Evolutionary conservation across 2,113 vertebrate genomes (phyloP).

Genomic region (Varanus komodoensis): DNA sequence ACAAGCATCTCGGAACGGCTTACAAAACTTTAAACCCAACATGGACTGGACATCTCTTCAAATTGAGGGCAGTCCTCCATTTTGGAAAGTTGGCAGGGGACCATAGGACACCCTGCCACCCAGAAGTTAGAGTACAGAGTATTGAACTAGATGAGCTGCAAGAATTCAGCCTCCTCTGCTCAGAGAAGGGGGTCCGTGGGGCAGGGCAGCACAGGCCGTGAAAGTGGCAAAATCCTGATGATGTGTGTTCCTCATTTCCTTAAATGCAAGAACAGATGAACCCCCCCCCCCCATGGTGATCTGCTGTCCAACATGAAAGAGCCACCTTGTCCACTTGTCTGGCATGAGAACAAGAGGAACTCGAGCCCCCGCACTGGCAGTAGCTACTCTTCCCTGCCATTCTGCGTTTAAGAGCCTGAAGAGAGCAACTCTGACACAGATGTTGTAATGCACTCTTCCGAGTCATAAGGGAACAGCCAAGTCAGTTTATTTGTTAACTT

Average conservation of each 20-base stretch:
- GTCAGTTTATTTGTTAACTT: conserved; percentile 9
- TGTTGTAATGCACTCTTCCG: not conserved
- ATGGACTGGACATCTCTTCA: too few species aligned
- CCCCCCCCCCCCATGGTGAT: not conserved
- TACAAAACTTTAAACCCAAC: too few species aligned
- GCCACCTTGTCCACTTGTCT: not conserved
- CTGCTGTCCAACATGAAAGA: not conserved
- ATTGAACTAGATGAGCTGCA: not conserved
- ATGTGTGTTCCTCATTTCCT: not conserved
- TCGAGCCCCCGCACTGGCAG: not conserved
- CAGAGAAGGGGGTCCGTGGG: not conserved
- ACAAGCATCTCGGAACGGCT: too few species aligned
- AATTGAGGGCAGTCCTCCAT: too few species aligned
- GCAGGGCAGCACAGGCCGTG: not conserved
- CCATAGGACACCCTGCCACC: too few species aligned
- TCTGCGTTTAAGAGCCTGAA: not conserved
- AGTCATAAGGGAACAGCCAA: not conserved
- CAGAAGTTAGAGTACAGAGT: not conserved
- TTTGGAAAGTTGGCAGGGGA: too few species aligned
- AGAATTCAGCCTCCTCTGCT: not conserved
- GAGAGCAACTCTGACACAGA: not conserved
- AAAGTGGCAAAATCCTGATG: not conserved
- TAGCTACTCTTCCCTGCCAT: not conserved
- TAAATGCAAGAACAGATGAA: not conserved
- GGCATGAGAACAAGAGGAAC: not conserved